Evolutionary conservation across 1,140 invertebrate genomes (phyloP).

Genomic region (Formica selysi): DNA sequence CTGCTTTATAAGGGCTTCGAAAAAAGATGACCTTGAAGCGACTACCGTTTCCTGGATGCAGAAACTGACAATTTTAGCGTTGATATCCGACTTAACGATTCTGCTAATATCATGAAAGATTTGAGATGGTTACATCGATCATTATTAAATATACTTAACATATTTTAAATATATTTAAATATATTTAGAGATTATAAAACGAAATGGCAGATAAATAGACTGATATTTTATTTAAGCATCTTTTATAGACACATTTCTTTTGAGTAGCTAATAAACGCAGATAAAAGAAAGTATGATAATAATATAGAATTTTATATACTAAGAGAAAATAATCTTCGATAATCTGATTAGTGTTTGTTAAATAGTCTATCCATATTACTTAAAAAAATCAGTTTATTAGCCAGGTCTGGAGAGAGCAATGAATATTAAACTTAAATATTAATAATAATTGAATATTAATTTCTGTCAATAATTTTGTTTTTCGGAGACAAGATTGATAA

Average conservation of each 20-base stretch:
- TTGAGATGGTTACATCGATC: background rate
- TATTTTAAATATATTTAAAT: background rate
- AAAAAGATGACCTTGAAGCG: constrained; percentile 23
- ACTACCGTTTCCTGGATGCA: background rate
- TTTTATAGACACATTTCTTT: background rate
- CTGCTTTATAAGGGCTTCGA: background rate
- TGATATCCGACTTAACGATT: background rate
- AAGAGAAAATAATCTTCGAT: background rate
- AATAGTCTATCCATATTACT: background rate
- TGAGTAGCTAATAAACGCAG: background rate
- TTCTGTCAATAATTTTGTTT: background rate
- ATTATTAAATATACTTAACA: background rate
- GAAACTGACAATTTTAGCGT: background rate
- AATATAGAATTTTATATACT: background rate
- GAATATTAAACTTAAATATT: background rate
- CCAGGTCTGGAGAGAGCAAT: background rate
- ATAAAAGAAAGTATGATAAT: background rate
- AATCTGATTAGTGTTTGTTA: too few relatives aligned
- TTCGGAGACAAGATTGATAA: constrained; percentile 28
- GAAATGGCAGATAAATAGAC: background rate
- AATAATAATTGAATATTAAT: background rate
- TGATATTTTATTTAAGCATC: background rate
- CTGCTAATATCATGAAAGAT: constrained; percentile 2
- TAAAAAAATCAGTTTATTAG: background rate
- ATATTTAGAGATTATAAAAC: background rate